Evolutionary conservation across 2,797 vertebrate species (phyloP), one percentile per base, ranked within the genome.

Genomic region (Gymnodraco acuticeps): DNA sequence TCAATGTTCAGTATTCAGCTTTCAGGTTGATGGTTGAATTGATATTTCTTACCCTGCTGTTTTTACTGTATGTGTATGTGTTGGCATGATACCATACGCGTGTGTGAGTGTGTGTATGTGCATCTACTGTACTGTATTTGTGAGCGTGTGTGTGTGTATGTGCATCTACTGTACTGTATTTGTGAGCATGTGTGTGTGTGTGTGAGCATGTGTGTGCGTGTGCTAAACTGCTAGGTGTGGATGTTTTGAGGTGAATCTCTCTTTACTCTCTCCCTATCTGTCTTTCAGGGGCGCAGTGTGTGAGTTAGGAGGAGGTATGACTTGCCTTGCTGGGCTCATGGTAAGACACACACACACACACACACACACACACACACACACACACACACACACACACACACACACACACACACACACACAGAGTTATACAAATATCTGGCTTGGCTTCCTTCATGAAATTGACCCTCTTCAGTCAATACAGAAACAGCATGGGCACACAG

Each of bases 241-340:
- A 71, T 78, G 78, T 78, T 80, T 38, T 73, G 80, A 89, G 78
- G 84, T 95, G 94, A 96, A 95, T 93, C 87, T 90, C 71, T 83
- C 27, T 68, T 62, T 47, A 71, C 64, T 78, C 52, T 82, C 64
- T 84, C 53, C 38, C 72, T 87, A 69, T 88, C 72, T 81, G 88
- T 95, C 91, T 96, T 94, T 89, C 95, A 99, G 98, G 95, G 97
- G 96, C 91, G 96, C 98, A 91, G 98, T 99, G 95, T 99, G 98
- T 93, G 98, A 99, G 95, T 95, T 99, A 93, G 98, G 98, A 93
- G 98, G 98, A 96, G 98, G 98, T 89, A 99, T 99, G 98, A 98
- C 98, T 93, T 99, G 98, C 96, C 97, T 99, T 89, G 97, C 97
- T 93, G 98, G 98, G 87, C 97, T 99, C 93, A 98, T 99, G 97